phyloP scores from a whole-genome alignment of 2,888 invertebrate species.

The Tetanocera ferruginea region DNA sequence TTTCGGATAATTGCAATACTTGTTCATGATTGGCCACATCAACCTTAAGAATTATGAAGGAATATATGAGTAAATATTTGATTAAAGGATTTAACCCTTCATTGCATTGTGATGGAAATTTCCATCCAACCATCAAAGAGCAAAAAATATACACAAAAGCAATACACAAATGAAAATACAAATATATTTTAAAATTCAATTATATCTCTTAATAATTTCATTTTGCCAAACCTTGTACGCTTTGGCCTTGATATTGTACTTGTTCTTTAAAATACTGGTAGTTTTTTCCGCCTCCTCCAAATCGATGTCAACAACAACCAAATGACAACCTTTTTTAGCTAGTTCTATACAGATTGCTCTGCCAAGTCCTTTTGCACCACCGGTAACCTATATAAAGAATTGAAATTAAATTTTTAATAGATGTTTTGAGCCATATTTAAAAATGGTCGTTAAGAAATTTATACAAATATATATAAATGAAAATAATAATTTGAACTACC shows the following conservation, averaged over 20 bases:
- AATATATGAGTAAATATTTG: neutral
- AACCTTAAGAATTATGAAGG: constrained; percentile 48
- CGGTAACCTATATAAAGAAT: constrained; percentile 64
- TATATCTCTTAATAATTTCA: no score
- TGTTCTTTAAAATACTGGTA: constrained; percentile 49
- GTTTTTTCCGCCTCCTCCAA: constrained; percentile 56
- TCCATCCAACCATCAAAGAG: no score
- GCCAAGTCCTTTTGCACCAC: constrained; percentile 68
- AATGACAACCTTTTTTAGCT: constrained; percentile 61
- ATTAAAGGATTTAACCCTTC: no score
- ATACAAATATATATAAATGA: neutral
- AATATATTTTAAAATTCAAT: no score
- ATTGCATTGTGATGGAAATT: no score
- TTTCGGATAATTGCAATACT: constrained; percentile 51
- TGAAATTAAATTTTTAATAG: neutral
- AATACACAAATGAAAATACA: no score
- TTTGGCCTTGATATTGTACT: constrained; percentile 53
- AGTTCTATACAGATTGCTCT: constrained; percentile 63
- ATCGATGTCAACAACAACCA: constrained; percentile 62
- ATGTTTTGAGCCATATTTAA: no score
- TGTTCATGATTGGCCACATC: constrained; percentile 58
- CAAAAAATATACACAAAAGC: neutral
- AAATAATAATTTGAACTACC: no score
- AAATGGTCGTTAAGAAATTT: no score
- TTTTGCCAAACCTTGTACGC: constrained; percentile 60